Conservation (phyloP, 2,797 vertebrate species). For the Rhyacichthys aspro region DNA sequence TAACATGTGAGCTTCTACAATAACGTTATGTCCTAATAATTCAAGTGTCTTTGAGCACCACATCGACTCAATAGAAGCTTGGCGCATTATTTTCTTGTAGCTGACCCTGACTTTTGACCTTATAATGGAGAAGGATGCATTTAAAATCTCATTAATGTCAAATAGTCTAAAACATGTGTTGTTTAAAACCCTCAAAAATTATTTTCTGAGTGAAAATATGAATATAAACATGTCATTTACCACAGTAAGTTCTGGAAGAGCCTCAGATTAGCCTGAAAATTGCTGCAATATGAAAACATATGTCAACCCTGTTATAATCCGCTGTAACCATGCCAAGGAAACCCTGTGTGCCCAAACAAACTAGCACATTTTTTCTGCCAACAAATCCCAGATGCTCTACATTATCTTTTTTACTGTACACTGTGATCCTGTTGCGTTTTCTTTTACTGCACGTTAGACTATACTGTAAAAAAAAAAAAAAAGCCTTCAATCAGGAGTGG, state of each 20-base stretch:
- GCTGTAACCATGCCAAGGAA: not conserved
- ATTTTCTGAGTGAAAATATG: no score
- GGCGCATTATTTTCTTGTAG: no score
- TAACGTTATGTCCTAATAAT: slow-evolving; percentile 5
- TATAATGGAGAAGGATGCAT: not conserved
- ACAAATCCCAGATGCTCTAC: not conserved
- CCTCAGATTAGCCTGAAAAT: no score
- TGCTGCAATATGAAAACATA: not conserved
- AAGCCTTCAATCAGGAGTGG: not conserved
- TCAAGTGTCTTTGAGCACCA: slow-evolving; percentile 24
- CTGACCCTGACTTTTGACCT: slow-evolving; percentile 35
- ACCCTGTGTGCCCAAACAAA: not conserved
- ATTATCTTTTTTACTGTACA: not conserved
- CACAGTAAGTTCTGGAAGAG: no score
- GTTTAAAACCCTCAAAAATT: no score
- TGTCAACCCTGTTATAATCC: not conserved
- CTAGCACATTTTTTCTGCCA: not conserved
- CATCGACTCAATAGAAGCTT: slow-evolving; percentile 5
- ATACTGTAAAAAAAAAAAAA: slow-evolving; percentile 20
- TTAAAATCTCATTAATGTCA: no score
- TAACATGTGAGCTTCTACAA: not conserved
- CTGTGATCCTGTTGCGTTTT: slow-evolving; percentile 11
- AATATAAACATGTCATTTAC: no score
- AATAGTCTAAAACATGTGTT: no score
- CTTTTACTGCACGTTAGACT: slow-evolving; percentile 22